A percentile compares a stretch with the other conserved stretches of the same genome.
These are phyloP conservation scores for Campoplex nolae DNA, from an alignment of 2,888 invertebrate species.

Conservation along the genomic window DNA sequence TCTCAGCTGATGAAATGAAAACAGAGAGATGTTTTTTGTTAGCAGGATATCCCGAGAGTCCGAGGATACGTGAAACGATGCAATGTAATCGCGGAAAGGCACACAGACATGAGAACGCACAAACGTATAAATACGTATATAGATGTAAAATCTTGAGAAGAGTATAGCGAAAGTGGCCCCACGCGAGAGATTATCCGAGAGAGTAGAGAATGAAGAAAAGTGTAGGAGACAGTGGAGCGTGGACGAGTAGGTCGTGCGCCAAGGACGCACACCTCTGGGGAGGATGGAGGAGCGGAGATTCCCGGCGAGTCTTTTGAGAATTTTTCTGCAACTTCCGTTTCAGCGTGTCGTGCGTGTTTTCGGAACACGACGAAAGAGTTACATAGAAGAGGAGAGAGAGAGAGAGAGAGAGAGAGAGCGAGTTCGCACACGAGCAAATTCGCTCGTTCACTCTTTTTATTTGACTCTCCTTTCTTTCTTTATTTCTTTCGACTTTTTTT, in stretches of 20 bases:
- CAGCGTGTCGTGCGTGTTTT: conserved; percentile 40
- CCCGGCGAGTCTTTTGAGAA: conserved; percentile 36
- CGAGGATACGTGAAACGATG: not conserved
- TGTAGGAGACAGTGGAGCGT: conserved; percentile 10
- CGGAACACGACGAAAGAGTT: conserved; percentile 13
- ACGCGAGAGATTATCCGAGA: conserved; percentile 58
- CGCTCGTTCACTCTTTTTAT: conserved; percentile 49
- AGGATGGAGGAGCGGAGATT: conserved; percentile 9
- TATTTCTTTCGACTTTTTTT: conserved; percentile 7
- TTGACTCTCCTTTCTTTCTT: conserved; percentile 12
- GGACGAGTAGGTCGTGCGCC: not conserved
- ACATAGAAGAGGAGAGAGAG: not conserved
- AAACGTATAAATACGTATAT: conserved; percentile 14
- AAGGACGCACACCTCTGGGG: conserved; percentile 13
- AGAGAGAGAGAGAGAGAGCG: no score
- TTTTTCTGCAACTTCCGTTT: conserved; percentile 68
- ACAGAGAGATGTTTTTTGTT: not conserved
- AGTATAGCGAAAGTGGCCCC: conserved; percentile 49
- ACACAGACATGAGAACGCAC: not conserved
- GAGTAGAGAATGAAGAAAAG: conserved; percentile 39
- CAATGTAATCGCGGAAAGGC: not conserved
- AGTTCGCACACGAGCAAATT: not conserved
- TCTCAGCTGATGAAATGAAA: conserved; percentile 1
- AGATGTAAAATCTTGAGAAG: conserved; percentile 19
- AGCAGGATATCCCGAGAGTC: conserved; percentile 7